These are phyloP conservation scores for Caerostris darwini DNA, from an alignment of 1,140 invertebrate species.

Conservation along the genomic window DNA sequence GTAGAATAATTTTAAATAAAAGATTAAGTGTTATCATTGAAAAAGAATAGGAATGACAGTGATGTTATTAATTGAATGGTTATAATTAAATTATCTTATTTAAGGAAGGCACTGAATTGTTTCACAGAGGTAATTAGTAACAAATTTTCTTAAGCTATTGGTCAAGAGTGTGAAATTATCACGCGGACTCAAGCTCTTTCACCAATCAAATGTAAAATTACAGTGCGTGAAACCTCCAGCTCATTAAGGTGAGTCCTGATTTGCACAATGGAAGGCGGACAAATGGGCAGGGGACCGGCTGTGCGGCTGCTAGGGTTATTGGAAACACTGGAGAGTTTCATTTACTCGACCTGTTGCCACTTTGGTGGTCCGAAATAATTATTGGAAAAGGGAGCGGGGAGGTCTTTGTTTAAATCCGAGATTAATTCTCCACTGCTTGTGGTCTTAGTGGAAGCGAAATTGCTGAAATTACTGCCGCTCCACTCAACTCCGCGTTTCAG, in stretches of 20 bases:
- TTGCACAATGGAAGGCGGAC: neutral
- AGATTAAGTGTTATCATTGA: no score
- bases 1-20: no score
- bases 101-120: no score
- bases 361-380: conserved; percentile 6
- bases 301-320: neutral
- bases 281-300: neutral
- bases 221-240: neutral
- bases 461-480: conserved; percentile 32
- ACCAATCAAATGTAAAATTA: conserved; percentile 1
- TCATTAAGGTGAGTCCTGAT: neutral
- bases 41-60: no score
- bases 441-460: conserved; percentile 13
- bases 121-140: no score
- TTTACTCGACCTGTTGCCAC: conserved; percentile 60
- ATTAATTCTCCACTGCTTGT: conserved; percentile 50
- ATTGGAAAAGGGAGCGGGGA: conserved; percentile 13
- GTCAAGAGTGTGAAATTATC: neutral
- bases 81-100: no score
- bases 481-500: neutral
- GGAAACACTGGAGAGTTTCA: conserved; percentile 35
- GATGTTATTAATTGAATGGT: no score
- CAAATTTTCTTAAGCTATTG: no score
- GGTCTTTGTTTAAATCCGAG: conserved; percentile 48
- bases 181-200: neutral